These are phyloP conservation scores for Crotalus viridis DNA, from an alignment of 2,113 vertebrate species.

Conservation along the genomic window DNA sequence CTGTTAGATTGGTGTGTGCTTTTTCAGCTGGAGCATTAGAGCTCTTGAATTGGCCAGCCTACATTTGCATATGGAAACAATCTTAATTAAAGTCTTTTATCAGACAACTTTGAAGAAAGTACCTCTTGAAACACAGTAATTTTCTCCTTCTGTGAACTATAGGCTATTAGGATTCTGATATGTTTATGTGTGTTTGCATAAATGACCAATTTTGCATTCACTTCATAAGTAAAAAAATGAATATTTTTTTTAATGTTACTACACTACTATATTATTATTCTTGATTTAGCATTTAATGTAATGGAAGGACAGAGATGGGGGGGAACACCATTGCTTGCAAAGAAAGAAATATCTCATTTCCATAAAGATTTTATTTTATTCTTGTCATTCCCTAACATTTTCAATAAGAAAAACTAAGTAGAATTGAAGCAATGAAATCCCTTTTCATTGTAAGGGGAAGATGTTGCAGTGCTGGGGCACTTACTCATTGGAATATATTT, in stretches of 20 bases:
- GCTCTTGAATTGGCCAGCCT: constrained; percentile 48
- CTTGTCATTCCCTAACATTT: background rate
- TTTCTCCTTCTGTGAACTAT: constrained; percentile 22
- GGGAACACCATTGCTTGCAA: constrained; percentile 5
- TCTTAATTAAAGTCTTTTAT: constrained; percentile 69
- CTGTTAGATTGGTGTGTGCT: constrained; percentile 45
- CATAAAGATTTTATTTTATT: constrained; percentile 5
- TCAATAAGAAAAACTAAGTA: constrained; percentile 7
- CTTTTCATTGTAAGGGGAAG: background rate
- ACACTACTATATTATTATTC: constrained; percentile 2
- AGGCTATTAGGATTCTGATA: constrained; percentile 48
- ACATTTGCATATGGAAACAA: constrained; percentile 75
- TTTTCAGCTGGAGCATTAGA: constrained; percentile 47
- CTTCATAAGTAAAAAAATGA: constrained; percentile 55
- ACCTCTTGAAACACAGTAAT: constrained; percentile 60
- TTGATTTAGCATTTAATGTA: constrained; percentile 36
- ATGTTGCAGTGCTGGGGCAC: background rate
- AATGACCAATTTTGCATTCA: constrained; percentile 42
- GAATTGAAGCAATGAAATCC: background rate
- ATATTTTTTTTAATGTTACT: constrained; percentile 4
- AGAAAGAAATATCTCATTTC: constrained; percentile 12
- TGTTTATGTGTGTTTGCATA: constrained; percentile 58
- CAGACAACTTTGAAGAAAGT: constrained; percentile 61
- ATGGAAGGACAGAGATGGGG: constrained; percentile 40
- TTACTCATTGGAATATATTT: background rate